A percentile compares a stretch with the other conserved stretches of the same genome.
phyloP scores from a whole-genome alignment of 1,140 invertebrate species.

The Papilio glaucus region DNA sequence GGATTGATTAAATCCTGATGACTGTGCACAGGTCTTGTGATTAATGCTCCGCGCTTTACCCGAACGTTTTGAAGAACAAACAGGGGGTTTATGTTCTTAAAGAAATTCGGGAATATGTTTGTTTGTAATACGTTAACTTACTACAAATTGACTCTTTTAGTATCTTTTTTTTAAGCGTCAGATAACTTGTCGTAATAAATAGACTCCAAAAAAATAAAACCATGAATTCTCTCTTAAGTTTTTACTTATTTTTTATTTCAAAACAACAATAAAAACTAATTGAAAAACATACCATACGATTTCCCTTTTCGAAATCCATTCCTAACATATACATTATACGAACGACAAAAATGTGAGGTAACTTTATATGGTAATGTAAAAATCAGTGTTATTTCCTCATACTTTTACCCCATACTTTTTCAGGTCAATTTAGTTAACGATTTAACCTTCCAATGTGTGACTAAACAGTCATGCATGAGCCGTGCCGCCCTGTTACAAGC shows the following conservation, averaged over 20 bases:
- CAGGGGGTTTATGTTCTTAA: neutral
- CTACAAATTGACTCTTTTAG: no score
- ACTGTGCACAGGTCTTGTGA: constrained; percentile 56
- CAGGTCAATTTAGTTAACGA: neutral
- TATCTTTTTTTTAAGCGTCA: no score
- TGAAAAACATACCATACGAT: neutral
- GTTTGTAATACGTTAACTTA: no score
- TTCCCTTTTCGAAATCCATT: neutral
- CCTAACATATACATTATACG: no score
- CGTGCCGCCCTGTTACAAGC: constrained; percentile 45
- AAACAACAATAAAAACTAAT: no score
- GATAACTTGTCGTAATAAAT: no score
- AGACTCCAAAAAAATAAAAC: no score
- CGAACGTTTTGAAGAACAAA: constrained; percentile 10
- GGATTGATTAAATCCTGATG: constrained; percentile 69
- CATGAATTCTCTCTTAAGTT: no score
- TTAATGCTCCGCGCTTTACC: constrained; percentile 50
- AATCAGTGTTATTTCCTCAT: neutral
- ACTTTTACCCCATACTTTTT: neutral
- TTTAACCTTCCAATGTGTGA: neutral
- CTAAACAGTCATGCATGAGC: constrained; percentile 40
- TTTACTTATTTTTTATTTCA: no score
- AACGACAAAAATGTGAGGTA: no score
- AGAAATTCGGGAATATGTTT: neutral
- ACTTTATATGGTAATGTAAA: neutral